Evolutionary conservation across 2,113 vertebrate species (phyloP), one percentile per base, ranked within the genome.

Genomic region (Phoenicopterus ruber): DNA sequence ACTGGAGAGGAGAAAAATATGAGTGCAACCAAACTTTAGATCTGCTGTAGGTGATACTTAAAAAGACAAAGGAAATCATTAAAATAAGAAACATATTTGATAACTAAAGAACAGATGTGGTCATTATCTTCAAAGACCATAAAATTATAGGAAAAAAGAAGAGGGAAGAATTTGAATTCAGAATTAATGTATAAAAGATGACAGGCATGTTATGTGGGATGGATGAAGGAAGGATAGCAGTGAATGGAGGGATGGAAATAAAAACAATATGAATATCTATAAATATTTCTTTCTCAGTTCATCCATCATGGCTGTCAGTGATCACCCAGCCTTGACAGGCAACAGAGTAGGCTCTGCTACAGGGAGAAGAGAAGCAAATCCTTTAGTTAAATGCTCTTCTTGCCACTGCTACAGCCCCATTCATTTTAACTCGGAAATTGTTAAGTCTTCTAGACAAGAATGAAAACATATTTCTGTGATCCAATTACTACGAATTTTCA

Each of bases 81-180:
- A 95, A 96, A 97, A 97, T 97, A 82, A 87, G 94, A 96, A 96
- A 94, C 94, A 96, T 91, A 95, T 91, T 94, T 94, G 74, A 94
- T 94, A 95, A 86, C 74, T 94, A 92, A 89, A 94, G 77, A 96
- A 85, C 91, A 97, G 93, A 94, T 95, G 94, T 95, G 86, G 38
- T 70, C 70, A 88, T 90, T 90, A 94, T 95, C 94, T 97, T 97
- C 93, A 97, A 96, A 95, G 96, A 90, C 73, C 21, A 58, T 71
- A 95, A 91, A 82, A 91, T 46, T 76, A 46, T 29, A 77, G n/a
- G 52, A 90, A 84, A 86, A 96, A 91, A 84, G 52, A 84, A 65
- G 40, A 88, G 10, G 19, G 54, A 92, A 94, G 80, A 88, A 84
- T 91, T 70, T 85, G 58, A 95, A 87, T 94, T 97, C 7, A 8